These are phyloP conservation scores for Crax fasciolata DNA, from an alignment of 2,797 vertebrate species.

Conservation along the genomic window DNA sequence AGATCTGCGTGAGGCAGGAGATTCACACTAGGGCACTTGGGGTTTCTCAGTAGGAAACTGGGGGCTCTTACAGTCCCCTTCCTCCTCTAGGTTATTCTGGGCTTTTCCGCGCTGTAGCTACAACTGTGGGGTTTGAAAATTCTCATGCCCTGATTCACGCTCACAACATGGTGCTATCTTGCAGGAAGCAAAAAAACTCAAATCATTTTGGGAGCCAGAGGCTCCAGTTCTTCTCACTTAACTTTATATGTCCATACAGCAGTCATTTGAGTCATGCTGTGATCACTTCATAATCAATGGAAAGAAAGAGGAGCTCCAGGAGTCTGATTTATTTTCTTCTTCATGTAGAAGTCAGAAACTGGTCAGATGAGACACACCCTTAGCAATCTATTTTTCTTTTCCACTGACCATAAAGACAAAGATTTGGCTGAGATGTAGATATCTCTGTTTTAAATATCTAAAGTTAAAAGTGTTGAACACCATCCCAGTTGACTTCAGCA, in stretches of 20 bases:
- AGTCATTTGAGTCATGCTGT: not conserved
- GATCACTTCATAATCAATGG: not conserved
- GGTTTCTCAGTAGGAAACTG: not conserved
- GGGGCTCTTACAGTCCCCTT: not conserved
- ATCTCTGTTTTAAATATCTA: not conserved
- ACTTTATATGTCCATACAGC: not conserved
- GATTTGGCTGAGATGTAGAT: not conserved
- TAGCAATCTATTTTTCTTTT: not conserved
- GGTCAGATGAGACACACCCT: not conserved
- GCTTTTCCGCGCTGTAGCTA: not conserved
- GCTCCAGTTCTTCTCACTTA: not conserved
- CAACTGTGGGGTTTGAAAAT: not conserved
- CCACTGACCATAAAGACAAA: not conserved
- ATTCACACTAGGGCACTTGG: not conserved
- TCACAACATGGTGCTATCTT: fast-evolving
- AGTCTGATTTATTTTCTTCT: not conserved
- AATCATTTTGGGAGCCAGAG: not conserved
- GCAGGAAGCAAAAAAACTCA: not conserved
- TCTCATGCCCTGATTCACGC: not conserved
- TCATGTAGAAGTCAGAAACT: not conserved
- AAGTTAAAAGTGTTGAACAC: not conserved
- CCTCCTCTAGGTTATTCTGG: not conserved
- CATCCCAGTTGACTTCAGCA: not conserved
- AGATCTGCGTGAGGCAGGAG: not conserved
- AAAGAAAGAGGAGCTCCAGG: not conserved